Evolutionary conservation across 2,888 invertebrate species (phyloP).

Genomic region (Campoplex capitator): DNA sequence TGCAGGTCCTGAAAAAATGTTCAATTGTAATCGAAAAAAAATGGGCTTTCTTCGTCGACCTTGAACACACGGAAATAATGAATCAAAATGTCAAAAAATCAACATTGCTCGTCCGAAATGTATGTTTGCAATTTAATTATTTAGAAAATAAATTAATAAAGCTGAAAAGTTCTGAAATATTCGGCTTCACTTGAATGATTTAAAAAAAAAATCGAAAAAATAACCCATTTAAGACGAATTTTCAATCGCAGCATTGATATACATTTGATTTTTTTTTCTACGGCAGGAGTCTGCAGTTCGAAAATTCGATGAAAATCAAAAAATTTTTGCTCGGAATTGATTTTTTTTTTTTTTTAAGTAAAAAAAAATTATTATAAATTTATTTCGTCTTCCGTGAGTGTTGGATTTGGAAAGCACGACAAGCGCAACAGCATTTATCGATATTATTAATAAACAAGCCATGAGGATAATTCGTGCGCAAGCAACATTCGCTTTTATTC

Average conservation of each 20-base stretch:
- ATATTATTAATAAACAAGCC: background rate
- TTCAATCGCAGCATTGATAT: background rate
- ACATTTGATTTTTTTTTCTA: background rate
- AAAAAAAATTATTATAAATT: background rate
- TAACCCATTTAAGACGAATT: background rate
- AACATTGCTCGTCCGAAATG: background rate
- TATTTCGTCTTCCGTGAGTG: background rate
- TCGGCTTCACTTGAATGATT: background rate
- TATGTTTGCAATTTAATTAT: background rate
- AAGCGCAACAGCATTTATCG: background rate
- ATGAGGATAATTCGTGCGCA: constrained; percentile 61
- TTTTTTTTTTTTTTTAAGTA: background rate
- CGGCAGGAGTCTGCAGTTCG: background rate
- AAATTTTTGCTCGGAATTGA: background rate
- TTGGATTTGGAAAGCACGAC: background rate
- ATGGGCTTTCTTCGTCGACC: background rate
- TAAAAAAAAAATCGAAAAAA: background rate
- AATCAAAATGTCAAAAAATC: background rate
- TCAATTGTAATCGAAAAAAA: background rate
- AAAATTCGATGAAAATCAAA: background rate
- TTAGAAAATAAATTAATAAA: too few relatives aligned
- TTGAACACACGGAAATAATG: background rate
- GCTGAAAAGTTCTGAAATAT: too few relatives aligned
- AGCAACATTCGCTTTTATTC: constrained; percentile 39
- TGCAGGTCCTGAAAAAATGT: constrained; percentile 87